phyloP scores from a whole-genome alignment of 2,797 vertebrate genomes.

The Amniataba percoides region DNA sequence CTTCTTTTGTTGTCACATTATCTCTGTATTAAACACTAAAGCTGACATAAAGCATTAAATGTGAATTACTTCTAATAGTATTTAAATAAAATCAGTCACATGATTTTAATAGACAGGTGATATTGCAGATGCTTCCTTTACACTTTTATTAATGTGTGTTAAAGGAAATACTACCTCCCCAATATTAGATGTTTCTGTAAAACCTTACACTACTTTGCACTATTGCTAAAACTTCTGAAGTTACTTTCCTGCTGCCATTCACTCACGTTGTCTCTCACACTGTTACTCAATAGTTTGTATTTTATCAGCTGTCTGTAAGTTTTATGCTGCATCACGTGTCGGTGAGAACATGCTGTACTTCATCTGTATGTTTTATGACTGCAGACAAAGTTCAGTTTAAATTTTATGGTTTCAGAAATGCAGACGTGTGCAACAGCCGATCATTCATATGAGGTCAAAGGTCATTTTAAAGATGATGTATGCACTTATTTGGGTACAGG shows the following conservation, averaged over 20 bases:
- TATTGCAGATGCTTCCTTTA: too few species aligned
- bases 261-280: neutral
- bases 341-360: neutral
- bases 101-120: too few species aligned
- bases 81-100: too few species aligned
- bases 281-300: neutral
- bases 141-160: neutral
- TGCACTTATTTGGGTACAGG: neutral
- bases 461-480: neutral
- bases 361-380: neutral
- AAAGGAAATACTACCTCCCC: neutral
- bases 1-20: neutral
- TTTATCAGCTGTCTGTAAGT: neutral
- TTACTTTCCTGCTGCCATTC: neutral
- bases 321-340: neutral
- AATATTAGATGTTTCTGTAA: neutral
- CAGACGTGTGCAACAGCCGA: neutral
- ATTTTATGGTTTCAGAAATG: conserved; percentile 18
- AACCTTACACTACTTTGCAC: neutral
- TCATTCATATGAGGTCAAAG: neutral
- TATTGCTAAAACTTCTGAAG: neutral
- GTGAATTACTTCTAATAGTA: neutral
- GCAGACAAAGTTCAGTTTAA: neutral
- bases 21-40: too few species aligned
- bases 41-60: too few species aligned